phyloP scores from a whole-genome alignment of 53 echinoderm and acorn worm species.

The Echinarachnius parma region DNA sequence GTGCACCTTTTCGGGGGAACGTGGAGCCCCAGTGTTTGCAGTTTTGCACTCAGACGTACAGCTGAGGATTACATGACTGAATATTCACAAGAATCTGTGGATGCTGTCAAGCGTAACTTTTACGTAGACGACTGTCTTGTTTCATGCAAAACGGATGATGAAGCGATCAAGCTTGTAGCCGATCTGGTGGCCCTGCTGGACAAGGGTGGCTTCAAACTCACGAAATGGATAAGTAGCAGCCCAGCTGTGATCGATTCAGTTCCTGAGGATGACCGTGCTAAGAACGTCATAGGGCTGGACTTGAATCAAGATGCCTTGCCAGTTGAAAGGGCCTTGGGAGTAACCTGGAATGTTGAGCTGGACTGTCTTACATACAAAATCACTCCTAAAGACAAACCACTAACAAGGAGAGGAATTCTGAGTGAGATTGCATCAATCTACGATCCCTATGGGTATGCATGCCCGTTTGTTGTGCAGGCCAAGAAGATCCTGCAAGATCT shows the following conservation, averaged over 20 bases:
- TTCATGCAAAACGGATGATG: conserved; percentile 32
- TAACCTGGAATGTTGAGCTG: conserved; percentile 39
- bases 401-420: conserved; percentile 41
- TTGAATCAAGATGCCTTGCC: conserved; percentile 32
- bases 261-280: conserved; percentile 30
- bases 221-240: conserved; percentile 48
- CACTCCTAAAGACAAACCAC: conserved; percentile 7
- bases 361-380: conserved; percentile 29
- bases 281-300: conserved; percentile 40
- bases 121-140: conserved; percentile 53
- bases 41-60: conserved; percentile 39
- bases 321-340: conserved; percentile 39
- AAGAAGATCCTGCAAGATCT: conserved; percentile 32
- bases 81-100: not conserved
- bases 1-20: conserved; percentile 49
- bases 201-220: conserved; percentile 41
- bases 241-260: conserved; percentile 28
- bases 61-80: conserved; percentile 4
- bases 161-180: conserved; percentile 41
- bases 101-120: conserved; percentile 1
- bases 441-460: conserved; percentile 38
- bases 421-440: conserved; percentile 33
- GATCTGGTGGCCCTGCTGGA: conserved; percentile 21
- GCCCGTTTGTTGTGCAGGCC: conserved; percentile 34
- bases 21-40: conserved; percentile 48